Conservation (phyloP, 2,797 vertebrate genomes). For the Micropoecilia bifurca region DNA sequence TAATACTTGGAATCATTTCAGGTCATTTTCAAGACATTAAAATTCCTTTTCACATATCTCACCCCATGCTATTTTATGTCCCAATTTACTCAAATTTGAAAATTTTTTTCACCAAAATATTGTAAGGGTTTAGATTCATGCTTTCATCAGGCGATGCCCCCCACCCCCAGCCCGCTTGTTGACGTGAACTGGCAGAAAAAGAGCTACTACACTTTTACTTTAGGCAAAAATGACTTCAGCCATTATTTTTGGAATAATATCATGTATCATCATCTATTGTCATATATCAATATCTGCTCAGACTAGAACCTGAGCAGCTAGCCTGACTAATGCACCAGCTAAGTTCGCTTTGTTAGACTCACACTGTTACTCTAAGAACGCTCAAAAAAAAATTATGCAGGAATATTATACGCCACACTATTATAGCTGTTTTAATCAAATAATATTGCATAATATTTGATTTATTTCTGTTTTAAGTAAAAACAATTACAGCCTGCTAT, state of each 20-base stretch:
- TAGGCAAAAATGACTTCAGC: no score
- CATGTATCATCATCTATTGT: no score
- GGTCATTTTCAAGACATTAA: neutral
- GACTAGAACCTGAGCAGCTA: neutral
- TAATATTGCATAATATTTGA: neutral
- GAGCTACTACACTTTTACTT: neutral
- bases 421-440: neutral
- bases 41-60: neutral
- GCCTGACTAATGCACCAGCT: neutral
- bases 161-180: neutral
- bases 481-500: neutral
- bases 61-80: neutral
- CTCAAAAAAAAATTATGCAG: neutral
- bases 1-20: neutral
- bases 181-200: neutral
- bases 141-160: neutral
- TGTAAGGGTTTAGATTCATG: neutral
- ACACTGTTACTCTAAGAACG: neutral
- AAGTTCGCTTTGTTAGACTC: neutral
- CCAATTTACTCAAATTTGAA: neutral
- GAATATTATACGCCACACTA: neutral
- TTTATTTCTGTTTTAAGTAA: neutral
- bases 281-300: neutral
- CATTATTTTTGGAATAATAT: no score
- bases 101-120: no score